phyloP scores from a whole-genome alignment of 2,113 vertebrate species.

The Rhegmatorhina hoffmannsi region DNA sequence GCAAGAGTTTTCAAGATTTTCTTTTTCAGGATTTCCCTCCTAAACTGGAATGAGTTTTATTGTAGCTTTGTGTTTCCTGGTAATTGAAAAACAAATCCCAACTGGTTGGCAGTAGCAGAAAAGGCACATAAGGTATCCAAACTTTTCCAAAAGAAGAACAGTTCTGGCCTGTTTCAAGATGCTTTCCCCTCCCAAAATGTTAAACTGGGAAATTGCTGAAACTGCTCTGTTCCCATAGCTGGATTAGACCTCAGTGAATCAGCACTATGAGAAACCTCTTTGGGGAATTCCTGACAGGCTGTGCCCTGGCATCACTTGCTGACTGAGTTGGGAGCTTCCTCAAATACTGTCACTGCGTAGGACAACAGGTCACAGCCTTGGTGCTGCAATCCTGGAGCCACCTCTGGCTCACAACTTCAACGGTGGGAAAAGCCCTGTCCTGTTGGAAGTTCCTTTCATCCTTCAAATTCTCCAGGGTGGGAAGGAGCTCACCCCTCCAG shows the following conservation, averaged over 20 bases:
- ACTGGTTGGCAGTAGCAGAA: background rate
- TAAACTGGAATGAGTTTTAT: background rate
- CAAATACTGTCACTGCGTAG: background rate
- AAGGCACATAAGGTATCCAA: background rate
- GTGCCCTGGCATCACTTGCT: background rate
- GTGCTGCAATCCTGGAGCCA: background rate
- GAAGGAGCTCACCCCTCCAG: background rate
- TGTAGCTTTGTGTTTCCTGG: slow-evolving; percentile 3
- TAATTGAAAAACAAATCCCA: background rate
- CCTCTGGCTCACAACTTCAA: fast-evolving
- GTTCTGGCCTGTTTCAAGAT: background rate
- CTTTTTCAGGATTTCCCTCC: background rate
- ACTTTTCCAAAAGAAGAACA: background rate
- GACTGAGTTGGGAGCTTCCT: background rate
- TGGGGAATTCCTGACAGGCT: slow-evolving; percentile 14
- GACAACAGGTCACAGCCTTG: background rate
- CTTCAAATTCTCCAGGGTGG: background rate
- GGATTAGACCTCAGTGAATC: slow-evolving; percentile 33
- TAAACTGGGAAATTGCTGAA: background rate
- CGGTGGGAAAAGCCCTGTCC: background rate
- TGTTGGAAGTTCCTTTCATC: background rate
- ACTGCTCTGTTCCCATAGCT: background rate
- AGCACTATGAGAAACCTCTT: slow-evolving; percentile 7
- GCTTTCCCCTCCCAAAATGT: background rate
- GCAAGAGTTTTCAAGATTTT: background rate